phyloP scores from a whole-genome alignment of 2,797 vertebrate genomes.

The Tragelaphus oryx region DNA sequence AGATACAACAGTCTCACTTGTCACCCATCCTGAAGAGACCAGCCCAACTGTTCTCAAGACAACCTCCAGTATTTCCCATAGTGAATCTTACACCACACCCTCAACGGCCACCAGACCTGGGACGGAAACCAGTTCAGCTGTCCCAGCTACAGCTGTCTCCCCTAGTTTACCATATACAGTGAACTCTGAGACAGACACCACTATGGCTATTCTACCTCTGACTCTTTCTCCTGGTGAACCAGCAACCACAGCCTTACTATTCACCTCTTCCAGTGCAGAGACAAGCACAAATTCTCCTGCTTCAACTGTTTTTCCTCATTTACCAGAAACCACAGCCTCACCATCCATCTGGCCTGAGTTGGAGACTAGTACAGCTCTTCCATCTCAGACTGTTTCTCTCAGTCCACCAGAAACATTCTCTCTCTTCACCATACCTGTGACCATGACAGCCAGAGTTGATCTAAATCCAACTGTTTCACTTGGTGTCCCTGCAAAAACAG shows the following conservation, averaged over 20 bases:
- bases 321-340: neutral
- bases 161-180: neutral
- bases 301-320: neutral
- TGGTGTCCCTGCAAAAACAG: neutral
- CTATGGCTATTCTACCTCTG: neutral
- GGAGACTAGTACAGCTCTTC: neutral
- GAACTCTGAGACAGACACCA: neutral
- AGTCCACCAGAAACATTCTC: neutral
- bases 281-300: neutral
- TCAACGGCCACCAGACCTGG: neutral
- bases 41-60: neutral
- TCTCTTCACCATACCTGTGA: neutral
- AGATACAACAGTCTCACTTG: neutral
- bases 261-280: neutral
- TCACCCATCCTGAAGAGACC: neutral
- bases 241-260: neutral
- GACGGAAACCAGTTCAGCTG: neutral
- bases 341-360: accelerated
- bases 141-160: neutral
- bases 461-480: neutral
- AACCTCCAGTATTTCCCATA: neutral
- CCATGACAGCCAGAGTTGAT: neutral
- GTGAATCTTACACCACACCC: neutral
- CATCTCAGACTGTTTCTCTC: neutral
- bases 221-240: neutral